Conservation (phyloP, 2,113 vertebrate genomes). For the Paedocypris sp. region DNA sequence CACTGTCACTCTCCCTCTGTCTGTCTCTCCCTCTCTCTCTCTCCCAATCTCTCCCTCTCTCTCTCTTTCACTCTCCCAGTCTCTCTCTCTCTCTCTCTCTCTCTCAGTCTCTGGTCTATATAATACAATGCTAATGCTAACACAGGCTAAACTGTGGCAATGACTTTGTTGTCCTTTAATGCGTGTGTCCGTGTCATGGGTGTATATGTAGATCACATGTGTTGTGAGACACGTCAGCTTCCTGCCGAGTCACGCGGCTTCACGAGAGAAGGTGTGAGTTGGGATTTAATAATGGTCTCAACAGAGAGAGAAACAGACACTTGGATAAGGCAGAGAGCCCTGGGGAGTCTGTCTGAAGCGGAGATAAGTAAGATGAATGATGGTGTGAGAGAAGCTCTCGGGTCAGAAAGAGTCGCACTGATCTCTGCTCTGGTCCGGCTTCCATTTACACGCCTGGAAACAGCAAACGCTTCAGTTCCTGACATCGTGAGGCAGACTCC, state of each 20-base stretch:
- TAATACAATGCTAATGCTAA: too few species aligned
- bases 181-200: too few species aligned
- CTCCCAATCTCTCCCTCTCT: too few species aligned
- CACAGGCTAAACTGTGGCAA: too few species aligned
- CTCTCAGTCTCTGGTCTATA: too few species aligned
- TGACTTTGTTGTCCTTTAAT: too few species aligned
- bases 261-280: background rate
- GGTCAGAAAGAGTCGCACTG: background rate
- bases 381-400: slow-evolving; percentile 3
- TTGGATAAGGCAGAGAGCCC: slow-evolving; percentile 3
- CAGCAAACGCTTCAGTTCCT: background rate
- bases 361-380: slow-evolving; percentile 21
- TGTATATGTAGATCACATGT: too few species aligned
- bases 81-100: too few species aligned
- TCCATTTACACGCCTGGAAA: background rate
- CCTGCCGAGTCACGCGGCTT: background rate
- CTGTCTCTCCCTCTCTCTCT: too few species aligned
- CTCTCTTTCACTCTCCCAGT: too few species aligned
- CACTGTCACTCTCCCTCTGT: too few species aligned
- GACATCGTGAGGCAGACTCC: too few species aligned
- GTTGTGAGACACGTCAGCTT: background rate
- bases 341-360: slow-evolving; percentile 13
- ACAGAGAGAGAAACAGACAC: slow-evolving; percentile 7
- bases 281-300: slow-evolving; percentile 4
- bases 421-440: background rate